Conservation (phyloP, 2,888 invertebrate genomes). For the Xiphydria camelus region DNA sequence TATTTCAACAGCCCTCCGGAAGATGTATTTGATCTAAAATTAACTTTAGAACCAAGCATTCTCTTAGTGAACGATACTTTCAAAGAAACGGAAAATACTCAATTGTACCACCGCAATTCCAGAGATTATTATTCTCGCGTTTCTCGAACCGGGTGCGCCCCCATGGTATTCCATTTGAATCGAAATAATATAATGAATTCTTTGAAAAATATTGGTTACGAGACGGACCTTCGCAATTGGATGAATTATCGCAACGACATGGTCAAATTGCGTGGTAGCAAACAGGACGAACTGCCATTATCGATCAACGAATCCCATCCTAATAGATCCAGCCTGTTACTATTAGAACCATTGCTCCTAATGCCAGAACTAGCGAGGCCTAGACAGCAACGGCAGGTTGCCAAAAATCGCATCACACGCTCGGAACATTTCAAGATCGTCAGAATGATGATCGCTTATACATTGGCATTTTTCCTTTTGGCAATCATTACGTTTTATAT, state of each 20-base stretch:
- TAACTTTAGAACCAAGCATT: conserved; percentile 32
- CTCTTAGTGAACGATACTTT: conserved; percentile 20
- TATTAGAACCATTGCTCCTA: conserved; percentile 60
- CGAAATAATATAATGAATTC: conserved; percentile 21
- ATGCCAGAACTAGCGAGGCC: conserved; percentile 57
- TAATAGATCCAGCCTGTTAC: conserved; percentile 53
- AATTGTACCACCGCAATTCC: conserved; percentile 35
- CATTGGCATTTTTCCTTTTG: conserved; percentile 61
- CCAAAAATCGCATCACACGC: conserved; percentile 36
- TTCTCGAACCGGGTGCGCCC: conserved; percentile 28
- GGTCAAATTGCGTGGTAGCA: conserved; percentile 17
- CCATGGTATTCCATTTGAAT: conserved; percentile 29
- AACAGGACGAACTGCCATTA: conserved; percentile 22
- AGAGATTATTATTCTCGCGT: conserved; percentile 35
- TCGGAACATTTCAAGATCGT: conserved; percentile 60
- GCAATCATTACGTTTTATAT: conserved; percentile 62
- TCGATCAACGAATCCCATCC: conserved; percentile 29
- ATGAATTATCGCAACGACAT: conserved; percentile 31
- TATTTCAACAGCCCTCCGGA: conserved; percentile 20
- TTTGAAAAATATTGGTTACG: conserved; percentile 29
- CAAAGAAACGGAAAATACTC: conserved; percentile 26
- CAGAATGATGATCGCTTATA: conserved; percentile 63
- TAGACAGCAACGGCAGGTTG: conserved; percentile 36
- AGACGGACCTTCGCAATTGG: conserved; percentile 34
- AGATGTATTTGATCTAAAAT: conserved; percentile 35